Base-by-base conservation (phyloP, 2,888 invertebrate species). In the Stenichneumon culpator region DNA sequence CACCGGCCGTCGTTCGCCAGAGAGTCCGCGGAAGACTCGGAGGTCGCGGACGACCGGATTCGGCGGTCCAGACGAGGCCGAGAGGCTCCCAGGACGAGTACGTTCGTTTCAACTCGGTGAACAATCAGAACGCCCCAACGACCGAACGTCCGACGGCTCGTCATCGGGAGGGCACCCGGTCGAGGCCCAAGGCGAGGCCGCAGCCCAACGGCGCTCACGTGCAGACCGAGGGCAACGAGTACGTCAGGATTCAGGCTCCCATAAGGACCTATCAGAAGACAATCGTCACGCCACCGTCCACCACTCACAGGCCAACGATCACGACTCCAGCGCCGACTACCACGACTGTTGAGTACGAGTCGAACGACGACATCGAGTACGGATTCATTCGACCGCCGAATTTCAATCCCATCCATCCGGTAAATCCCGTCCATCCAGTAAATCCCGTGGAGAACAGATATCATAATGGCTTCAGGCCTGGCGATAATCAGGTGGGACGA, bases 351-450 rank as follows among this genome's bases (percentile, higher is more conserved):
- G 91, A 90, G 47, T 90, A 90, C 47, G 92, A 92, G 28, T 44
- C 84, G 25, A 74, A 75, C 6, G 89, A 93, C 54, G 94, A 94
- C 81, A 93, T 94, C 86, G 94, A 94, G 78, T 95, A 95, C 86
- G 95, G 95, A 19, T 95, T 95, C 86, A 94, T 95, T 84, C 93
- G 95, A 74, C 90, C 93, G 47, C 95, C 95, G n/a, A 94, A 91
- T 83, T 95, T 94, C 89, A 92, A 89, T 47, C 90, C 90, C 1
- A 0, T 39, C 2, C 39, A 39, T 39, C 39, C 39, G 39, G 39
- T 39, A 2, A 11, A 36, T 36, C 88, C 91, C 47, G 36, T 36
- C 36, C 36, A 36, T 36, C 36, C 36, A 7, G 36, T 36, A 36
- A 36, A 36, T 36, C 88, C 91, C 47, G 84, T 86, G 4, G 88